Base-by-base conservation (phyloP, 1,140 invertebrate species). In the Acromyrmex charruanus region DNA sequence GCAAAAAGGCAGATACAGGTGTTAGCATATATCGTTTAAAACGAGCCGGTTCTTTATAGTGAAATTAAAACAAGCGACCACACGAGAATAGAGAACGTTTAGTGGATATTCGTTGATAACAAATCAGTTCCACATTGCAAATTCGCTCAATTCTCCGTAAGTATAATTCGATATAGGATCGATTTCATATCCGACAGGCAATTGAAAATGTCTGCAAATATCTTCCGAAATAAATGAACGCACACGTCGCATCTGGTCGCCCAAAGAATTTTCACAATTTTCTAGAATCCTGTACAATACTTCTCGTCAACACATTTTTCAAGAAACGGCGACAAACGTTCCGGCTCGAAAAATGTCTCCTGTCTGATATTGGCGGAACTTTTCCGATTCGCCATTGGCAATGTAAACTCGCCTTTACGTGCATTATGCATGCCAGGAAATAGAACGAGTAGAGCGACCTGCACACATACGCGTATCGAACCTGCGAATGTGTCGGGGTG, bases 11-110 rank as follows among this genome's bases (percentile, higher is more conserved):
- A 39, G 58, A 55, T 77, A 87, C 89, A 88, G 87, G 87, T 90
- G 89, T 90, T 90, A 82, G 87, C 89, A 69, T 90, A 91, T 51
- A 91, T 91, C 90, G 90, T 91, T 91, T 91, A 91, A 69, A 87
- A 82, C 77, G 59, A 69, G 55, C 58, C 74, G 55, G 25, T 89
- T 91, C 82, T 91, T 91, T 91, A 91, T 86, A 84, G 79, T 31
- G 80, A 91, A 89, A 91, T 91, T 91, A 91, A 91, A 91, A 91
- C 90, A 85, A 89, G 90, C 86, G 90, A 88, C n/a, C 51, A 18
- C 21, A 3, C 44, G 49, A 65, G 79, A 81, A 61, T 85, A 59
- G 49, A 80, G 71, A 88, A 53, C 65, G 72, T 71, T 86, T 91
- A 89, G 74, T 68, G 44, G 49, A 51, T 81, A 79, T 51, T 86